Conservation (phyloP, 2,113 vertebrate species). For the Gopherus evgoodei region DNA sequence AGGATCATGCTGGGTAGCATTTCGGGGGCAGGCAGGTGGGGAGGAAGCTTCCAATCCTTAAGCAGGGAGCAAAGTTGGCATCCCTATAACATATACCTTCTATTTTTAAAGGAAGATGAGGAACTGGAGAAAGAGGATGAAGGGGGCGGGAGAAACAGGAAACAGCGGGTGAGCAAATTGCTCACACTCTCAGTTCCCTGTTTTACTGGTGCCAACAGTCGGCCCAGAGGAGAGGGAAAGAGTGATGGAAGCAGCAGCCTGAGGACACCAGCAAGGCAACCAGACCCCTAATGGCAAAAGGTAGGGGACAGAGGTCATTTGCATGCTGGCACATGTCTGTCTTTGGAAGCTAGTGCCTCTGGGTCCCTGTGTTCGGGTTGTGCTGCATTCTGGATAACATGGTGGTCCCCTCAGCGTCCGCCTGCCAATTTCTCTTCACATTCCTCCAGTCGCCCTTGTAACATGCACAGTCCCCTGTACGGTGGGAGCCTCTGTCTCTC, state of each 20-base stretch:
- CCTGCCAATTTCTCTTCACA: background rate
- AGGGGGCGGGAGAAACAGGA: background rate
- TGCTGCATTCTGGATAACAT: background rate
- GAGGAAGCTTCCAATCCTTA: background rate
- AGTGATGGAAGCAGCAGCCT: background rate
- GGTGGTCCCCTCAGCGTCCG: background rate
- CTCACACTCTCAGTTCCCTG: rapidly evolving
- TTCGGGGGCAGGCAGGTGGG: background rate
- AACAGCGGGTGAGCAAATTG: background rate
- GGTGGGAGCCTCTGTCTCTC: background rate
- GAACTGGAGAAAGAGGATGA: background rate
- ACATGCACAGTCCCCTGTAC: background rate
- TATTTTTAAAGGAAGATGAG: no score
- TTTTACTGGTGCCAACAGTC: no score
- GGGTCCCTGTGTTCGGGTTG: background rate
- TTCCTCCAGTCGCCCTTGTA: background rate
- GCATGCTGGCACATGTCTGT: background rate
- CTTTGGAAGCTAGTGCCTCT: background rate
- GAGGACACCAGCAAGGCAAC: background rate
- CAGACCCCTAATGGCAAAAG: constrained; percentile 14
- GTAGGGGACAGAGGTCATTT: background rate
- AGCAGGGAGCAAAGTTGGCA: background rate
- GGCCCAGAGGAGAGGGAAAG: no score
- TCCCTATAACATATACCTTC: no score
- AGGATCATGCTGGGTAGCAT: background rate